Conservation (phyloP, 2,113 vertebrate species). For the Pelodiscus sinensis region DNA sequence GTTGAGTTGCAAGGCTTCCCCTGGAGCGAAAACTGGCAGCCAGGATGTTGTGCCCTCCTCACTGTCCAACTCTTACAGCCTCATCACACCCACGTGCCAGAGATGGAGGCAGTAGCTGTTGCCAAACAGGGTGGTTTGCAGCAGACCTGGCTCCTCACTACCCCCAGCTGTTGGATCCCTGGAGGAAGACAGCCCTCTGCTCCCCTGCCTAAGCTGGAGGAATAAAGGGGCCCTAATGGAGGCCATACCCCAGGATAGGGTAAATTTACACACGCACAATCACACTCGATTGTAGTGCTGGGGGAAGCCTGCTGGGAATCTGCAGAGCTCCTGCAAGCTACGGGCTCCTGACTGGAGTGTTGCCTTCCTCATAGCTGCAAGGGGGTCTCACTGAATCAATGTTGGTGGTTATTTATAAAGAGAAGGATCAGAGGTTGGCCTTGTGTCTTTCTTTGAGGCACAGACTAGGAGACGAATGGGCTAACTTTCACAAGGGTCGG, state of each 20-base stretch:
- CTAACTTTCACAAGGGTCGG: not conserved
- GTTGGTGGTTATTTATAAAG: slow-evolving; percentile 56
- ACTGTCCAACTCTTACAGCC: not conserved
- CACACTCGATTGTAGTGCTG: not conserved
- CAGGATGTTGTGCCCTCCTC: not conserved
- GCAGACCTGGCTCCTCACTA: not conserved
- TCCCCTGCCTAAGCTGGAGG: not conserved
- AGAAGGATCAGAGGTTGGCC: not conserved
- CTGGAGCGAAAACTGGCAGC: not conserved
- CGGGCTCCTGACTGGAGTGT: not conserved
- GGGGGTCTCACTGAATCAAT: not conserved
- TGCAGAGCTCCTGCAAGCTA: not conserved
- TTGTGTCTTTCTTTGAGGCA: not conserved
- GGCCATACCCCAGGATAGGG: not conserved
- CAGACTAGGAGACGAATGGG: not conserved
- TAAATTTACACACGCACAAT: too few relatives aligned
- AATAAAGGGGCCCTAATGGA: not conserved
- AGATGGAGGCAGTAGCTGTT: not conserved
- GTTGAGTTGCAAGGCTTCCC: not conserved
- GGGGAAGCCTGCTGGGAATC: not conserved
- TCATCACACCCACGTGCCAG: not conserved
- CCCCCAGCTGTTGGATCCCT: too few relatives aligned
- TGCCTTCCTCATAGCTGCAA: not conserved
- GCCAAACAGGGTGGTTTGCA: not conserved
- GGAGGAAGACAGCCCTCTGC: not conserved